phyloP scores from a whole-genome alignment of 1,140 invertebrate genomes.

The Euglossa dilemma region DNA sequence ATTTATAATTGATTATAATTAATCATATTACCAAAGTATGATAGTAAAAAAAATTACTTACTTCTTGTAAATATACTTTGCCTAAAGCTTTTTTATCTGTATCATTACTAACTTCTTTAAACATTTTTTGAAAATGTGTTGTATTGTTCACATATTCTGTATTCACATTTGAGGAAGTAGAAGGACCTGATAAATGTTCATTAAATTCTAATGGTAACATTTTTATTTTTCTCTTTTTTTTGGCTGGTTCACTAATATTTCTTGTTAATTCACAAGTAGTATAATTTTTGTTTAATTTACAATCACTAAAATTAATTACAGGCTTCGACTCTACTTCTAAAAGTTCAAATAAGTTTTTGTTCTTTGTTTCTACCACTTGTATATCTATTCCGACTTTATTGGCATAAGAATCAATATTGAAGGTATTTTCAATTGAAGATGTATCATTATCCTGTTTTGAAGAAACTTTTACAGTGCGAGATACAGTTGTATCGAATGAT shows the following conservation, averaged over 20 bases:
- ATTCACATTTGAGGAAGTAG: slow-evolving; percentile 73
- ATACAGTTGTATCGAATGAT: slow-evolving; percentile 65
- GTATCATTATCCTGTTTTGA: slow-evolving; percentile 20
- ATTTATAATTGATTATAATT: neutral
- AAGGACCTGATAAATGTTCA: slow-evolving; percentile 64
- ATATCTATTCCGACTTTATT: slow-evolving; percentile 38
- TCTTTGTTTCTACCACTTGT: slow-evolving; percentile 28
- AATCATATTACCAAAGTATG: neutral
- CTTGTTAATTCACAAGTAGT: slow-evolving; percentile 76
- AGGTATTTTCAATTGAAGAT: slow-evolving; percentile 48
- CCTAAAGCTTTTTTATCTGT: slow-evolving; percentile 68
- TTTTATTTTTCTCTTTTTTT: slow-evolving; percentile 83
- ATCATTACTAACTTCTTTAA: slow-evolving; percentile 14
- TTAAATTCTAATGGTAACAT: slow-evolving; percentile 76
- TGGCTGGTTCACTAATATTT: slow-evolving; percentile 60
- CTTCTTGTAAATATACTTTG: slow-evolving; percentile 73
- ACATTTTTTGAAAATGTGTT: slow-evolving; percentile 67
- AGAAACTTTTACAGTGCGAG: slow-evolving; percentile 25
- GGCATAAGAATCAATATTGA: slow-evolving; percentile 65
- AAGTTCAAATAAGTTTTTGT: slow-evolving; percentile 57
- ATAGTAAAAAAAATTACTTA: slow-evolving; percentile 39
- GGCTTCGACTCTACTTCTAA: slow-evolving; percentile 61
- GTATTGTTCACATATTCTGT: slow-evolving; percentile 47
- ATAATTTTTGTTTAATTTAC: slow-evolving; percentile 58
- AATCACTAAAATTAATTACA: slow-evolving; percentile 73